A percentile compares a stretch with the other conserved stretches of the same genome.
Conservation (phyloP, 2,888 invertebrate species). For the Thyatira batis region DNA sequence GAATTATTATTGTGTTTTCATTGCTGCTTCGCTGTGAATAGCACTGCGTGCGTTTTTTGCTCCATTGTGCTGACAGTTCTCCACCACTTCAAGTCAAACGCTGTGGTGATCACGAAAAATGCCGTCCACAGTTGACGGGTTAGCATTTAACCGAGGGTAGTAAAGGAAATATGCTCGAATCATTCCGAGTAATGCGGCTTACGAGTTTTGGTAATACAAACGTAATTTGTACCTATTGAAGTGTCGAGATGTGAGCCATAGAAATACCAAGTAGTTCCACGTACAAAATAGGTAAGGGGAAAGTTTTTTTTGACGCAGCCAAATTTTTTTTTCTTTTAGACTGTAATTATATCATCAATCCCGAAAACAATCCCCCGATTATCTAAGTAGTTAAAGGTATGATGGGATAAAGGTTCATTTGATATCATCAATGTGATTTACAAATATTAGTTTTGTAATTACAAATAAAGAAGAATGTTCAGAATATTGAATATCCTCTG, state of each 20-base stretch:
- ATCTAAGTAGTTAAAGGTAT: too few relatives aligned
- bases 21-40: slow-evolving; percentile 69
- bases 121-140: slow-evolving; percentile 52
- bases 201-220: slow-evolving; percentile 38
- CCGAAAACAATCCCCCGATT: too few relatives aligned
- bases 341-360: too few relatives aligned
- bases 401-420: too few relatives aligned
- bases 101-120: slow-evolving; percentile 71
- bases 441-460: too few relatives aligned
- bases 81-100: slow-evolving; percentile 70
- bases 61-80: slow-evolving; percentile 51
- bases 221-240: slow-evolving; percentile 33
- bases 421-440: too few relatives aligned
- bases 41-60: slow-evolving; percentile 75
- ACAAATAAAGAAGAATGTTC: too few relatives aligned
- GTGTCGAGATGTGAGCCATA: slow-evolving; percentile 2
- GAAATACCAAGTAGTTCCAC: background rate
- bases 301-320: too few relatives aligned
- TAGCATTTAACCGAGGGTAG: slow-evolving; percentile 32
- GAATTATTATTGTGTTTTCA: slow-evolving; percentile 77
- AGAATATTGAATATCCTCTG: too few relatives aligned
- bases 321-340: too few relatives aligned
- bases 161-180: slow-evolving; percentile 62
- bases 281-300: too few relatives aligned
- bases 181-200: slow-evolving; percentile 25